A percentile compares a stretch with the other conserved stretches of the same genome.
Conservation (phyloP, 2,888 invertebrate genomes). For the Oithona nana region DNA sequence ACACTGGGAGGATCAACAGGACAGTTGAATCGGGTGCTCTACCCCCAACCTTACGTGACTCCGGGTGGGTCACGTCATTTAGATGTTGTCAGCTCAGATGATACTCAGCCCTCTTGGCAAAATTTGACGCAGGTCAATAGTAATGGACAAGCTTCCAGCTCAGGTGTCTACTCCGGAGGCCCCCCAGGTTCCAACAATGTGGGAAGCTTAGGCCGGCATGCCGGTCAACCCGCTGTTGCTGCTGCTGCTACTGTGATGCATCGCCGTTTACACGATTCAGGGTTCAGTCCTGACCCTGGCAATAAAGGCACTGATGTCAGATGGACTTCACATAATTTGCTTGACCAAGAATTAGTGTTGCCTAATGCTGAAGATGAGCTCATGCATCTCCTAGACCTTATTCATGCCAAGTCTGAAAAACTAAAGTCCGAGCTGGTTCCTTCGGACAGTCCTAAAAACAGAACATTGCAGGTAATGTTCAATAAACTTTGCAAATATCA, state of each 20-base stretch:
- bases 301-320: too few species aligned
- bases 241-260: background rate
- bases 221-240: background rate
- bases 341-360: too few species aligned
- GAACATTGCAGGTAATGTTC: too few species aligned
- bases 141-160: background rate
- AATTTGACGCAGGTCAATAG: background rate
- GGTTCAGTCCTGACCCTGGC: too few species aligned
- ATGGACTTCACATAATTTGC: too few species aligned
- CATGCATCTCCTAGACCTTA: background rate
- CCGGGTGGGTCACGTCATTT: background rate
- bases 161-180: background rate
- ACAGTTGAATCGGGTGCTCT: background rate
- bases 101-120: background rate
- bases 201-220: background rate
- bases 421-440: background rate
- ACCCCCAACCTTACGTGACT: background rate
- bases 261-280: background rate
- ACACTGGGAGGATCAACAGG: background rate
- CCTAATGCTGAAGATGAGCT: slow-evolving; percentile 1
- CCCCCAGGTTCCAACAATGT: background rate
- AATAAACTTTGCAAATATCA: too few species aligned
- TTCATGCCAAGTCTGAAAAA: background rate
- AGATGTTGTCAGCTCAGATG: background rate
- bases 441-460: too few species aligned